Evolutionary conservation across 2,888 invertebrate species (phyloP).

Genomic region (Drosophila ustulata): DNA sequence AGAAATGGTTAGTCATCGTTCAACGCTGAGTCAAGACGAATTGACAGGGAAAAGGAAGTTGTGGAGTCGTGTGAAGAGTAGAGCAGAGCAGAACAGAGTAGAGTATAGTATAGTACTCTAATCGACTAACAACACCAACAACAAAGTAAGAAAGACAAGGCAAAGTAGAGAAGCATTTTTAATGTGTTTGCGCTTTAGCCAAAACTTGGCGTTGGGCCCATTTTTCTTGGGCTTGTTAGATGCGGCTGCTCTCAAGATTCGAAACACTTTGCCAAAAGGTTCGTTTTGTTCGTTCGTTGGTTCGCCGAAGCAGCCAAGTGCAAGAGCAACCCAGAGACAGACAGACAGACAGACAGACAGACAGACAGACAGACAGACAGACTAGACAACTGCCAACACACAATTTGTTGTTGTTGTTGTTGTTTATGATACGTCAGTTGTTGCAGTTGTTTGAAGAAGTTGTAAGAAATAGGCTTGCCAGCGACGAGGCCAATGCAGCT

Average conservation of each 20-base stretch:
- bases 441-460: constrained; percentile 79
- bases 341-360: not conserved
- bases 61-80: not conserved
- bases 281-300: constrained; percentile 17
- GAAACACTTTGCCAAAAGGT: constrained; percentile 78
- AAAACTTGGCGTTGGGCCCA: constrained; percentile 81
- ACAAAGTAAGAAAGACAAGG: constrained; percentile 43
- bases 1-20: not conserved
- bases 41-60: not conserved
- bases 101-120: constrained; percentile 9
- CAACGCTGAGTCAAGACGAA: not conserved
- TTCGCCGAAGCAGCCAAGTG: constrained; percentile 49
- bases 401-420: constrained; percentile 54
- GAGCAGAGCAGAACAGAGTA: constrained; percentile 1
- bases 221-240: constrained; percentile 84
- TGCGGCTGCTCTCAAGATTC: constrained; percentile 60
- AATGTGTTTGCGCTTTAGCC: constrained; percentile 81
- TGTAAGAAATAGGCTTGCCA: constrained; percentile 77
- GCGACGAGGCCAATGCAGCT: constrained; percentile 31
- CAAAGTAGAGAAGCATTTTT: constrained; percentile 67
- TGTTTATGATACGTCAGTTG: constrained; percentile 71
- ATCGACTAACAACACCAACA: constrained; percentile 17
- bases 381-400: constrained; percentile 31
- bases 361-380: constrained; percentile 7
- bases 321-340: constrained; percentile 51